Percentiles rank a stretch among this genome's conserved stretches.
Conservation (phyloP, 1,140 invertebrate genomes). For the Venustaconcha ellipsiformis region DNA sequence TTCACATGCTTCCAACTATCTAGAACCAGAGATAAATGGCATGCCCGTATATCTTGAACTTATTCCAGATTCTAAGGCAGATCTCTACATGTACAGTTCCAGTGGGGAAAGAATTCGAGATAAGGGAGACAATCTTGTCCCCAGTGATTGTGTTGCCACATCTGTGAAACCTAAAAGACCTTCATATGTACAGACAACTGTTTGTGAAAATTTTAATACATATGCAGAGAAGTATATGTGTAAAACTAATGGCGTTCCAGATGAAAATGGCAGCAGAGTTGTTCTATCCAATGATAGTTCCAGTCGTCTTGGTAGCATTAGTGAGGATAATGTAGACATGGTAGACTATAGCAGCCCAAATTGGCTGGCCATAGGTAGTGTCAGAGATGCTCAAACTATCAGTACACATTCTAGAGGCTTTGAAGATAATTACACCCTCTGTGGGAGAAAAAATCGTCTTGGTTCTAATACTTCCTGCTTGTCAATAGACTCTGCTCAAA, state of each 20-base stretch:
- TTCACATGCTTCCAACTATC: constrained; percentile 20
- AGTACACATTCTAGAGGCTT: no score
- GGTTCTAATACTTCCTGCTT: constrained; percentile 22
- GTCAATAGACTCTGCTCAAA: constrained; percentile 32
- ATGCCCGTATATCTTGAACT: constrained; percentile 23
- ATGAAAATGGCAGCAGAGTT: no score
- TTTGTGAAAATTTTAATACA: constrained; percentile 23
- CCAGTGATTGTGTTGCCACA: not conserved
- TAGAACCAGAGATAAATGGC: constrained; percentile 19
- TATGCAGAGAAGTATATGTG: constrained; percentile 22
- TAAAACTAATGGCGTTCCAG: constrained; percentile 21
- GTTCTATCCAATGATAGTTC: no score
- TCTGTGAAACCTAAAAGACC: constrained; percentile 7
- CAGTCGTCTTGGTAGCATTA: no score
- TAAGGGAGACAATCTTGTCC: not conserved
- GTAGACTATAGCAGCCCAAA: no score
- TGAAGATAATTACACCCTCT: no score
- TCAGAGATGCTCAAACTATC: no score
- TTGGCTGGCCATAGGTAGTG: no score
- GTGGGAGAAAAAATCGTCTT: constrained; percentile 11
- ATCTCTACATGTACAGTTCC: constrained; percentile 26
- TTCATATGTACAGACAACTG: constrained; percentile 30
- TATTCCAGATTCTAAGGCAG: constrained; percentile 17
- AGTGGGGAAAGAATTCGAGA: constrained; percentile 14
- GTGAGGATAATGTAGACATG: no score